Evolutionary conservation across 2,113 vertebrate species (phyloP), one percentile per base, ranked within the genome.

Genomic region (Pseudonaja textilis): DNA sequence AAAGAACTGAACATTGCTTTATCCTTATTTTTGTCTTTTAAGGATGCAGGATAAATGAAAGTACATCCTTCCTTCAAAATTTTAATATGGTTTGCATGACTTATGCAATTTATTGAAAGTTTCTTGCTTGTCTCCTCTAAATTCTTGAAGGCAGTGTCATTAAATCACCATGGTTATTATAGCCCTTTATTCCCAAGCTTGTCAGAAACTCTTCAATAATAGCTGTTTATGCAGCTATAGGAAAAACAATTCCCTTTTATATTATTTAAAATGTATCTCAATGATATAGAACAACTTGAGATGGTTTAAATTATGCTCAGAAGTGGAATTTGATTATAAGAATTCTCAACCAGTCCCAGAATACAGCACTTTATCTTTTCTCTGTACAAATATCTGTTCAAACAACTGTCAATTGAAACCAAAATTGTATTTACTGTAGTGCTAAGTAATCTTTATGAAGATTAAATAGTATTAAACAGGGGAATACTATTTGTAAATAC

Each of bases 401-500:
- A 61, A 1, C 42, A 95, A 86, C 12, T 81, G 16, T 39, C 74
- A 22, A 85, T 3, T 87, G 56, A 88, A 85, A 56, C 0, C 81
- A 18, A 3, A 89, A 57, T 0, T 90, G 55, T 34, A 88, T 90
- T 59, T 39, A 69, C 64, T 69, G 29, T 69, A 56, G 29, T 59
- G 89, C 61, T 92, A 93, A 96, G 94, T 8, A 64, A 23, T 81
- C 93, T 93, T 61, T 64, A 26, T 20, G 14, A 93, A 59, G 42
- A 11, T 81, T 92, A 89, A 92, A 57, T 11, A 52, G 54, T 92
- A 89, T 92, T 92, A n/a, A 89, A 92, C 54, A 56, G 42, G 52
- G 42, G 54, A 89, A 56, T 52, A 92, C 57, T 56, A 74, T 89
- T 89, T 92, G 91, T 92, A 92, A 89, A 89, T 56, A 85, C 18